These are phyloP conservation scores for Zaprionus camerounensis DNA, from an alignment of 1,140 invertebrate species.

Conservation along the genomic window DNA sequence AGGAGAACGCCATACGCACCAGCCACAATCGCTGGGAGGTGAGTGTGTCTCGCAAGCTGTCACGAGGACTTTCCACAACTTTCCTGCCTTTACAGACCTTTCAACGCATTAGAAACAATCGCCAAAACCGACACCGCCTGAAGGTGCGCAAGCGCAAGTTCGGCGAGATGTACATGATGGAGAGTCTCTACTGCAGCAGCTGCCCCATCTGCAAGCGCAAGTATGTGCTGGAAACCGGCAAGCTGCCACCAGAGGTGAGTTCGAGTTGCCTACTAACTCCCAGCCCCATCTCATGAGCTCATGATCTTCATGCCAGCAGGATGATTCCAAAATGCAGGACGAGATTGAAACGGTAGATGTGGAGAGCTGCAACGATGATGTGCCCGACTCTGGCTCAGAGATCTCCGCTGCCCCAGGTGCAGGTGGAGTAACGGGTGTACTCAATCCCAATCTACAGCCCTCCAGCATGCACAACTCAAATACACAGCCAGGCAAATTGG, in stretches of 20 bases:
- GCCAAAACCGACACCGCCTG: constrained; percentile 87
- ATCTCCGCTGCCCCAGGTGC: constrained; percentile 27
- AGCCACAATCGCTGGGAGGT: constrained; percentile 90
- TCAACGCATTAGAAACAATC: constrained; percentile 92
- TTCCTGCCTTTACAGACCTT: constrained; percentile 86
- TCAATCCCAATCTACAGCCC: constrained; percentile 28
- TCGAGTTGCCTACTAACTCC: not conserved
- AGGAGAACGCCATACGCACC: constrained; percentile 85
- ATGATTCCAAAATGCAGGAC: constrained; percentile 80
- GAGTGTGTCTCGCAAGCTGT: constrained; percentile 13
- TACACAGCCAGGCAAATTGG: constrained; percentile 76
- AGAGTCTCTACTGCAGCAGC: constrained; percentile 84
- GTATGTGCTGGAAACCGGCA: constrained; percentile 87
- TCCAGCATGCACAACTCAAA: constrained; percentile 75
- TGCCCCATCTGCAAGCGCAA: constrained; percentile 92
- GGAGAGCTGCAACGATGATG: constrained; percentile 84
- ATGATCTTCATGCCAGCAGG: constrained; percentile 27
- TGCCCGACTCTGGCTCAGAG: constrained; percentile 81
- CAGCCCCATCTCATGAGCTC: not conserved
- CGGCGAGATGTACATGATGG: constrained; percentile 85
- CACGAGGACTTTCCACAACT: not conserved
- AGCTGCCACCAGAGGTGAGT: constrained; percentile 88
- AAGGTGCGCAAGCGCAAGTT: constrained; percentile 88
- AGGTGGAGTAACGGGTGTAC: not conserved
- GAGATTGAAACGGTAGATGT: constrained; percentile 86